These are phyloP conservation scores for Apeltes quadracus DNA, from an alignment of 2,113 vertebrate species.

Conservation along the genomic window DNA sequence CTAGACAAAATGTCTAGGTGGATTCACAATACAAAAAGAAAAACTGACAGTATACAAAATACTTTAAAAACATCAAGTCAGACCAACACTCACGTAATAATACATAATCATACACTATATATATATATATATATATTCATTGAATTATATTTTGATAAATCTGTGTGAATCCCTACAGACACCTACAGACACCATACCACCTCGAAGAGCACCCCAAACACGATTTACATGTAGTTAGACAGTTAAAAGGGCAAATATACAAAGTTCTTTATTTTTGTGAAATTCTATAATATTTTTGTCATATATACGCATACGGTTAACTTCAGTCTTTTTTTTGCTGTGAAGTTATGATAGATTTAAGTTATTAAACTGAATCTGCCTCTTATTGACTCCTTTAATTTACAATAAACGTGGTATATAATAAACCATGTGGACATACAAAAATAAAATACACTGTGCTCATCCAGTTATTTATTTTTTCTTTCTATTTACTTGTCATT, in stretches of 20 bases:
- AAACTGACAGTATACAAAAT: background rate
- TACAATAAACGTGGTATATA: background rate
- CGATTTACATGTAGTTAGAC: background rate
- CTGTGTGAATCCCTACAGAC: background rate
- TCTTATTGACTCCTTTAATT: conserved; percentile 7
- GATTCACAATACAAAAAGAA: background rate
- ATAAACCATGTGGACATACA: background rate
- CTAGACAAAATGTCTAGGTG: conserved; percentile 10
- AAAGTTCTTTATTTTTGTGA: conserved; percentile 50
- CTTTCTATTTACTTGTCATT: background rate
- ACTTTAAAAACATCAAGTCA: background rate
- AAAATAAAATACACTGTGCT: background rate
- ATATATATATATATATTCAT: conserved; percentile 20
- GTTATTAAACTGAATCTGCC: conserved; percentile 37
- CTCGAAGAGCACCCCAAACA: conserved; percentile 8
- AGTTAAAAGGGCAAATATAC: conserved; percentile 12
- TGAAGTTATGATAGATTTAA: conserved; percentile 47
- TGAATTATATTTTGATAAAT: conserved; percentile 33
- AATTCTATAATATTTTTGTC: conserved; percentile 31
- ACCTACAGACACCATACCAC: conserved; percentile 30
- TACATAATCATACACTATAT: too few relatives aligned
- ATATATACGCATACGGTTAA: too few relatives aligned
- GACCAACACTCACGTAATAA: background rate
- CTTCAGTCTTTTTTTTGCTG: conserved; percentile 38
- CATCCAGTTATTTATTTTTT: background rate